These are phyloP conservation scores for Microhierax caerulescens DNA, from an alignment of 2,797 vertebrate genomes.

Conservation along the genomic window DNA sequence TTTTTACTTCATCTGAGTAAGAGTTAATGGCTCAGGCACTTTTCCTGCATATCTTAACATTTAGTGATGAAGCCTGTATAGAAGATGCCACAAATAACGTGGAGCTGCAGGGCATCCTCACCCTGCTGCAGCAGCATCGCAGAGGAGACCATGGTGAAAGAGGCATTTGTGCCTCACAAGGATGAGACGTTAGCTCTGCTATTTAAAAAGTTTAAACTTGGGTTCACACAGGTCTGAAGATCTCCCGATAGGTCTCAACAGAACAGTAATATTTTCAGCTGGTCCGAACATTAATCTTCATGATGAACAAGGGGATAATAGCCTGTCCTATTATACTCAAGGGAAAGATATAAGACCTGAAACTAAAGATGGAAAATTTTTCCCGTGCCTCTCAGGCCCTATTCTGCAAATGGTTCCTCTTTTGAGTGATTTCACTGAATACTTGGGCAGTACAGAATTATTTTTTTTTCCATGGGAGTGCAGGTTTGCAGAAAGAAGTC, in stretches of 20 bases:
- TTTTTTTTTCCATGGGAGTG: not conserved
- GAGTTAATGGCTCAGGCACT: not conserved
- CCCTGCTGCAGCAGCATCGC: not conserved
- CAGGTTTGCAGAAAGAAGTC: not conserved
- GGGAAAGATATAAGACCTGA: constrained; percentile 34
- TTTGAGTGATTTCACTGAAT: constrained; percentile 33
- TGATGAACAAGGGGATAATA: constrained; percentile 49
- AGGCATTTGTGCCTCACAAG: not conserved
- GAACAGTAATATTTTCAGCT: constrained; percentile 52
- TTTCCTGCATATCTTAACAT: not conserved
- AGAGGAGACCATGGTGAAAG: not conserved
- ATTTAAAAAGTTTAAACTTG: constrained; percentile 16
- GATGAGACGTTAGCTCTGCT: not conserved
- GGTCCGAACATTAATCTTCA: constrained; percentile 55
- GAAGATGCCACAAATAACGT: fast-evolving
- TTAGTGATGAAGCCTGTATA: not conserved
- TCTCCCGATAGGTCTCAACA: not conserved
- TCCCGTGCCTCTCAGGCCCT: not conserved
- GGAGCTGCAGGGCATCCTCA: not conserved
- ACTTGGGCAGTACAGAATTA: constrained; percentile 1
- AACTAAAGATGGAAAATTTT: not conserved
- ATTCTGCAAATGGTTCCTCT: not conserved
- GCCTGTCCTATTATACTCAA: constrained; percentile 19
- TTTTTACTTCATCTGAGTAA: not conserved
- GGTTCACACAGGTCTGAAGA: constrained; percentile 41